phyloP scores from a whole-genome alignment of 1,140 invertebrate genomes.

The Ips typographus region DNA sequence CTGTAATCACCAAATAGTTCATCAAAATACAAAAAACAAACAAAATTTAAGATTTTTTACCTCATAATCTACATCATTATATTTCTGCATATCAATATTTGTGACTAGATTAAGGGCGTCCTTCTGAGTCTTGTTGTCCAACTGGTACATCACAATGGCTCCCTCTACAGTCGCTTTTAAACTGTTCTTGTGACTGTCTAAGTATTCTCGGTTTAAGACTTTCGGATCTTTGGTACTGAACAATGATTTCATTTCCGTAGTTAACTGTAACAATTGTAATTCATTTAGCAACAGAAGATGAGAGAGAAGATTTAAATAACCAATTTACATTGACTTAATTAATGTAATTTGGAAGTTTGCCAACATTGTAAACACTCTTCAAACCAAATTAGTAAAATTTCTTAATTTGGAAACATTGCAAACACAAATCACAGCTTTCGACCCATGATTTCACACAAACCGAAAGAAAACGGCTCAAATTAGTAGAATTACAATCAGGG shows the following conservation, averaged over 20 bases:
- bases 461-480: no score
- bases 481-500: no score
- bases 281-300: no score
- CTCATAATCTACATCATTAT: slow-evolving; percentile 61
- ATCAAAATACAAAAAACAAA: background rate
- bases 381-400: no score
- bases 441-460: no score
- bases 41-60: slow-evolving; percentile 45
- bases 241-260: slow-evolving; percentile 69
- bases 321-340: no score
- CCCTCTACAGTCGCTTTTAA: slow-evolving; percentile 72
- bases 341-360: no score
- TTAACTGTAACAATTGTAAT: slow-evolving; percentile 26
- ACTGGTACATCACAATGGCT: slow-evolving; percentile 68
- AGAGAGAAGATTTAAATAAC: no score
- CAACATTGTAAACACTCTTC: no score
- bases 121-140: slow-evolving; percentile 62
- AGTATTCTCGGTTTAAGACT: slow-evolving; percentile 71
- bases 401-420: no score
- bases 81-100: slow-evolving; percentile 58
- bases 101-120: slow-evolving; percentile 66
- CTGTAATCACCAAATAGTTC: slow-evolving; percentile 50
- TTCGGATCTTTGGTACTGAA: slow-evolving; percentile 62
- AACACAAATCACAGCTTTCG: no score
- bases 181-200: slow-evolving; percentile 62